Evolutionary conservation across 2,113 vertebrate species (phyloP).

Genomic region (Rhea pennata): DNA sequence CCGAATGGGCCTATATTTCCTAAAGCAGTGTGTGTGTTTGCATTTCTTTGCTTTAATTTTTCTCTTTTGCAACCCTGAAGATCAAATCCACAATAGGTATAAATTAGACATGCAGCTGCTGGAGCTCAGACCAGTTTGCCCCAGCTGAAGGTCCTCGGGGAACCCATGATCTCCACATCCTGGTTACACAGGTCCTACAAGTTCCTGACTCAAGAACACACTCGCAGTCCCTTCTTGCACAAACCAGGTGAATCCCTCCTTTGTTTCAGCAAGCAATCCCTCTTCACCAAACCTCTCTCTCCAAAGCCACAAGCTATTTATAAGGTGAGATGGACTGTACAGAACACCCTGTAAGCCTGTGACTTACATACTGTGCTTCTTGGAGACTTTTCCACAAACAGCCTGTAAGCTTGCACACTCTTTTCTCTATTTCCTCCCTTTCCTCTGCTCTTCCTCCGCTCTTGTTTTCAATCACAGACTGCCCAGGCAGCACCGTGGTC

Average conservation of each 20-base stretch:
- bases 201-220: background rate
- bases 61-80: background rate
- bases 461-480: slow-evolving; percentile 79
- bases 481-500: slow-evolving; percentile 73
- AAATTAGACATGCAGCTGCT: background rate
- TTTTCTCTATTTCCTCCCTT: background rate
- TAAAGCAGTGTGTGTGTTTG: background rate
- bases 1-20: accelerated
- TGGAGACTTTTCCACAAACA: background rate
- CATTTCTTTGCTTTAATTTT: background rate
- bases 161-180: background rate
- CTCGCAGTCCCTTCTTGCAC: background rate
- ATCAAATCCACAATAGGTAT: background rate
- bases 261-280: background rate
- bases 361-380: background rate
- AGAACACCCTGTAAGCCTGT: background rate
- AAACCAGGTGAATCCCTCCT: background rate
- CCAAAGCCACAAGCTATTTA: background rate
- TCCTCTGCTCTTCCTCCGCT: slow-evolving; percentile 43
- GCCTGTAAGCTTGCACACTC: background rate
- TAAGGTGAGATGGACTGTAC: background rate
- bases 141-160: background rate
- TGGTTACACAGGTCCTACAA: background rate
- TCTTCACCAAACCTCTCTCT: background rate
- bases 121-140: background rate